These are phyloP conservation scores for Cladopsammia gracilis DNA, from an alignment of 64 coral and sea anemone species.

Conservation along the genomic window DNA sequence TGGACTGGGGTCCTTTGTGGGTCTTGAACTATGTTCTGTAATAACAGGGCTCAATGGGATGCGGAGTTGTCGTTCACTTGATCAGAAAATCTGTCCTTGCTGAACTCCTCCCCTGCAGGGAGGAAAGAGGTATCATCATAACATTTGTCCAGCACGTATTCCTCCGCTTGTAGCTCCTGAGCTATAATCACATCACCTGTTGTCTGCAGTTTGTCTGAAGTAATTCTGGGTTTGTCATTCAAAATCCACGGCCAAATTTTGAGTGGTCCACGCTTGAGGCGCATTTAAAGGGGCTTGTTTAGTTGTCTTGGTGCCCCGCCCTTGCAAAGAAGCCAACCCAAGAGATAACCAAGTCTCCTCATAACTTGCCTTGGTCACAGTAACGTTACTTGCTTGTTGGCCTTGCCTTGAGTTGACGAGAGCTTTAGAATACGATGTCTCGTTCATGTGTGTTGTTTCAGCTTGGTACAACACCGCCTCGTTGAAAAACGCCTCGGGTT, in stretches of 20 bases:
- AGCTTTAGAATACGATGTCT: background rate
- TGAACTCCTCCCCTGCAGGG: background rate
- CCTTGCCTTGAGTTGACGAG: background rate
- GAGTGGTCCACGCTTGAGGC: background rate
- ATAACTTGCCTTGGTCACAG: background rate
- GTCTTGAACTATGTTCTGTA: background rate
- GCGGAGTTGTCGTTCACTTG: background rate
- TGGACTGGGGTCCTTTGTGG: background rate
- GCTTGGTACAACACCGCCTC: background rate
- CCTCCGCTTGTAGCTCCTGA: slow-evolving; percentile 8
- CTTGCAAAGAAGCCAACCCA: background rate
- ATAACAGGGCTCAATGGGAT: background rate
- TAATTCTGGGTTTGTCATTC: background rate
- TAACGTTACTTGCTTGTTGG: background rate
- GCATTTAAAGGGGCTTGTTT: background rate
- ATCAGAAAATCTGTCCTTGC: background rate
- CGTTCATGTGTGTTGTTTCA: background rate
- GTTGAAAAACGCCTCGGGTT: background rate
- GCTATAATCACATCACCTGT: background rate
- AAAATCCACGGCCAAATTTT: background rate
- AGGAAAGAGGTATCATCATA: background rate
- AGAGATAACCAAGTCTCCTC: slow-evolving; percentile 15
- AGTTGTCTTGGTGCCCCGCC: background rate
- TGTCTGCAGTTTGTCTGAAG: background rate
- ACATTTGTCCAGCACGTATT: background rate